Percentiles rank a stretch among this genome's conserved stretches.
Conservation (phyloP, 2,888 invertebrate species). For the Idaea dimidiata region DNA sequence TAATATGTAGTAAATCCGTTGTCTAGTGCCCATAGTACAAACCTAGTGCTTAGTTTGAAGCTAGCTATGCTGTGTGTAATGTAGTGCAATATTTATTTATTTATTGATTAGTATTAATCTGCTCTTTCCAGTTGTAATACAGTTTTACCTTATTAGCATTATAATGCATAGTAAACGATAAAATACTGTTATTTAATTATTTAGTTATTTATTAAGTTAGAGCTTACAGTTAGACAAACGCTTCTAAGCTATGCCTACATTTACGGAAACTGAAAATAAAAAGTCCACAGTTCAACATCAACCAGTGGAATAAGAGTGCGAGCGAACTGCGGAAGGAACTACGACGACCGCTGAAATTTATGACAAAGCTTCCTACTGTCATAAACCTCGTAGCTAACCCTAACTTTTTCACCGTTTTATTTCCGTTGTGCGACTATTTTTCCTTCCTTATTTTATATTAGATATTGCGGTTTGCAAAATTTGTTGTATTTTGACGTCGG, state of each 20-base stretch:
- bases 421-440: constrained; percentile 20
- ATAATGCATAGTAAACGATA: too few species aligned
- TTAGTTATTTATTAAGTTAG: background rate
- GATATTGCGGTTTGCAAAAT: constrained; percentile 5
- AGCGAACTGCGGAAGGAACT: constrained; percentile 57
- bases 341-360: constrained; percentile 57
- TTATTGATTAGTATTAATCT: too few species aligned
- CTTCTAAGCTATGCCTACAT: constrained; percentile 3
- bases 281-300: constrained; percentile 26
- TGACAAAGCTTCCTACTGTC: constrained; percentile 48
- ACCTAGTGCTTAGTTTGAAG: too few species aligned
- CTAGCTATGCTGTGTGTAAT: too few species aligned
- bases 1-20: too few species aligned
- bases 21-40: too few species aligned
- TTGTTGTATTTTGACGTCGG: background rate
- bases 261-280: constrained; percentile 33
- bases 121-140: too few species aligned
- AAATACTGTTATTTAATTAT: too few species aligned
- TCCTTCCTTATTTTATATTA: constrained; percentile 13
- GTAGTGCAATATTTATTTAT: too few species aligned
- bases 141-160: too few species aligned
- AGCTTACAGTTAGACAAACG: background rate
- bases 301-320: constrained; percentile 20
- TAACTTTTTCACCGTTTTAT: constrained; percentile 30
- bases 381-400: constrained; percentile 37